Evolutionary conservation across 2,113 vertebrate genomes (phyloP).

Genomic region (Ailurus styani): DNA sequence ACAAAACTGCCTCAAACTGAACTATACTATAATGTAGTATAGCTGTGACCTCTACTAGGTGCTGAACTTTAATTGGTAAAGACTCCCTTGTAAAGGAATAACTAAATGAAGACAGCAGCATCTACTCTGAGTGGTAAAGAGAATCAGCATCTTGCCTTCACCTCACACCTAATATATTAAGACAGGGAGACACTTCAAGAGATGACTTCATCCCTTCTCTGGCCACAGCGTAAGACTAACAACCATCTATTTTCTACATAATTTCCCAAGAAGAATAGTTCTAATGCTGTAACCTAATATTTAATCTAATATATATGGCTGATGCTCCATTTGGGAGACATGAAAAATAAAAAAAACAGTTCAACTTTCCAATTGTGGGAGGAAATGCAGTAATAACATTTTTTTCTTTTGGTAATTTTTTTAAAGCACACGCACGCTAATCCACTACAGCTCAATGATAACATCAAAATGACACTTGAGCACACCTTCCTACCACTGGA

Average conservation of each 20-base stretch:
- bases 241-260: slow-evolving; percentile 8
- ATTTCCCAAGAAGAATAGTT: neutral
- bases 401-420: neutral
- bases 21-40: too few species aligned
- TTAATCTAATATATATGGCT: neutral
- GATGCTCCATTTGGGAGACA: slow-evolving; percentile 7
- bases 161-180: slow-evolving; percentile 4
- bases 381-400: neutral
- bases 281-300: neutral
- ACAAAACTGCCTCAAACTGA: neutral
- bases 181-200: neutral
- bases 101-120: neutral
- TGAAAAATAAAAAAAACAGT: slow-evolving; percentile 45
- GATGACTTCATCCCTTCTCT: neutral
- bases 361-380: neutral
- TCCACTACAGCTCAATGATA: neutral
- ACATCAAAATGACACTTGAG: neutral
- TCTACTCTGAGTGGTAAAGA: neutral
- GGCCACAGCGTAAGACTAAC: neutral
- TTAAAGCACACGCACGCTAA: slow-evolving; percentile 20
- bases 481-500: neutral
- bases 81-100: neutral
- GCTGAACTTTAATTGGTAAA: neutral
- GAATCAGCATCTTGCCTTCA: neutral
- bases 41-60: neutral